These are phyloP conservation scores for Drosophila gaucha DNA, from an alignment of 2,888 invertebrate species.

Conservation along the genomic window DNA sequence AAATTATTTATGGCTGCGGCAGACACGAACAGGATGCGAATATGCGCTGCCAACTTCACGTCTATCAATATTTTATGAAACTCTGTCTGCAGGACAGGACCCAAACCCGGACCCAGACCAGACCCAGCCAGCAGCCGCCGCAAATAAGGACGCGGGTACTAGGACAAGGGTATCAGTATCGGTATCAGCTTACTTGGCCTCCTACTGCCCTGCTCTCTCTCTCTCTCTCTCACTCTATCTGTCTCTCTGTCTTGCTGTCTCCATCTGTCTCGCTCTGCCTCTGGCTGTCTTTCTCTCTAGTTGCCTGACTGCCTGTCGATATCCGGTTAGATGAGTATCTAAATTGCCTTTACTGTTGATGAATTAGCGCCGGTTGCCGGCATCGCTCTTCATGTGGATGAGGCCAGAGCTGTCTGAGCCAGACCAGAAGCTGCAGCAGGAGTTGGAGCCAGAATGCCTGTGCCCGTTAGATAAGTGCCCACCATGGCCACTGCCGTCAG, in stretches of 20 bases:
- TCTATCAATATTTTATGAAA: conserved; percentile 80
- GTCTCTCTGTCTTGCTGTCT: conserved; percentile 11
- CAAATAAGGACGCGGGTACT: conserved; percentile 36
- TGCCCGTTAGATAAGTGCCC: conserved; percentile 63
- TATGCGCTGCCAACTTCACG: conserved; percentile 81
- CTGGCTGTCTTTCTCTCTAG: conserved; percentile 10
- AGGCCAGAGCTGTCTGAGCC: conserved; percentile 14
- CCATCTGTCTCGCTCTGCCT: conserved; percentile 9
- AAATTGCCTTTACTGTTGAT: conserved; percentile 80
- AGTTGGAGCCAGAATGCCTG: conserved; percentile 39
- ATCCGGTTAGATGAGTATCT: conserved; percentile 81
- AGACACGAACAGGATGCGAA: conserved; percentile 79
- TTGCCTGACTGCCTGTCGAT: conserved; percentile 72
- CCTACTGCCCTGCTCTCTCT: conserved; percentile 11
- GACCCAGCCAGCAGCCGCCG: conserved; percentile 33
- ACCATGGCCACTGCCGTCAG: conserved; percentile 45
- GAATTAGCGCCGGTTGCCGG: conserved; percentile 72
- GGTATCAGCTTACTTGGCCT: conserved; percentile 56
- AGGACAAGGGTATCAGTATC: conserved; percentile 48
- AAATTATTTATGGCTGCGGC: conserved; percentile 81
- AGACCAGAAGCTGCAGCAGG: conserved; percentile 13
- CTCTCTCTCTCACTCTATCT: conserved; percentile 14
- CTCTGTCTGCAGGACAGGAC: conserved; percentile 70
- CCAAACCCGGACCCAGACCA: neutral
- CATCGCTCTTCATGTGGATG: conserved; percentile 26